Conservation (phyloP, 2,113 vertebrate species). For the Bubo bubo region DNA sequence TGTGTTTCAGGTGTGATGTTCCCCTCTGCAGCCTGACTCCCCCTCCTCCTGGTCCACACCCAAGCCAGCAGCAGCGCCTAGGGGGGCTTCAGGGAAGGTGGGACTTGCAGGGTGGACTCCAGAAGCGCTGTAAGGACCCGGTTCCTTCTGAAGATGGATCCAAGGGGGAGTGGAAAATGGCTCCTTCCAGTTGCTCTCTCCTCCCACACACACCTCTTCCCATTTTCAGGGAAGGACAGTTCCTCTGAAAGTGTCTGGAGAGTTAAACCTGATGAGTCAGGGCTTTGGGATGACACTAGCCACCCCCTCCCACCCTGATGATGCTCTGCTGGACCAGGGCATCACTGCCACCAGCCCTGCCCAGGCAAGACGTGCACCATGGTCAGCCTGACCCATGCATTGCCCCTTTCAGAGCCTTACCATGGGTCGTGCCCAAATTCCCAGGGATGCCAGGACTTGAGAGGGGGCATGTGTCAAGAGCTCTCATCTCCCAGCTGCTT, state of each 20-base stretch:
- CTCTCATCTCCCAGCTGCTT: neutral
- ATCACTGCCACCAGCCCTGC: neutral
- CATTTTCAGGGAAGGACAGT: neutral
- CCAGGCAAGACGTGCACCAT: rapidly evolving
- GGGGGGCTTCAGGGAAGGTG: neutral
- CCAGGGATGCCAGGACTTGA: rapidly evolving
- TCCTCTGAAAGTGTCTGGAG: neutral
- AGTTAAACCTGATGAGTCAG: neutral
- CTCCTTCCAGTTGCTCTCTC: neutral
- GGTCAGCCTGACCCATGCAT: neutral
- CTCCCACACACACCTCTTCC: neutral
- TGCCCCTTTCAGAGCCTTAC: rapidly evolving
- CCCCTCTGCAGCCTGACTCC: neutral
- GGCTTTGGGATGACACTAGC: neutral
- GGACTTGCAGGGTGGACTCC: neutral
- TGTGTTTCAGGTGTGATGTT: conserved; percentile 22
- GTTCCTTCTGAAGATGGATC: neutral
- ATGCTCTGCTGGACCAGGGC: neutral
- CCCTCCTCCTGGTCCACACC: neutral
- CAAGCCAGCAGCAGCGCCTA: rapidly evolving
- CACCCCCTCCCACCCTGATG: neutral
- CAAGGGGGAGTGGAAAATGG: neutral
- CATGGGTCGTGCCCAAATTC: neutral
- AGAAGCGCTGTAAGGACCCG: neutral
- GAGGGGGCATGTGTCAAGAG: neutral